Base-by-base conservation (phyloP, 2,888 invertebrate species). In the Stenoptilia bipunctidactyla region DNA sequence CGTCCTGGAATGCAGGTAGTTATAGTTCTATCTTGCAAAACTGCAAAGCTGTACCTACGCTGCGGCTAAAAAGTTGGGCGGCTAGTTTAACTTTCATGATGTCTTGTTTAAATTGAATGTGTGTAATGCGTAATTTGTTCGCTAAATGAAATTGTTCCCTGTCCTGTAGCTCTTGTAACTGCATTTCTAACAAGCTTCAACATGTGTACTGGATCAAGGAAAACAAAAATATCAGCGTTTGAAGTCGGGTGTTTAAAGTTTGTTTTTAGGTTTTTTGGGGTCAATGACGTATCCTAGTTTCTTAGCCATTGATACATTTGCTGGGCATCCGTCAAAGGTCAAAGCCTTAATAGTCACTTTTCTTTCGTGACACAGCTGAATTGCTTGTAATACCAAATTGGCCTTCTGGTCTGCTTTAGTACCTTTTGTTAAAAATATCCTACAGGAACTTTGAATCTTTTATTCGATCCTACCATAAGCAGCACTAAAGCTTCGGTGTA, bases 371-470 rank as follows among this genome's bases (percentile, higher is more conserved):
- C n/a, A 9, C 2, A 30, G 9, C 4, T 10, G n/a, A 4, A 30
- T n/a, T 9, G 6, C 3, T 9, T 25, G 25, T 25, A 6, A 6
- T 8, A 30, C 30, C 3, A 30, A 12, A n/a, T 30, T 12, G 2
- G 30, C 30, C 9, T n/a, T 9, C n/a, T 30, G 30, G 4, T n/a
- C 12, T 10, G 8, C 13, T 10, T 13, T 30, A 1, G 45, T 14
- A n/a, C 47, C 43, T 15, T 48, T 40, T 1, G 40, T 0, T 49
- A 25, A 37, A 51, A 51, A 43, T 44, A 49, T 2, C 36, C 48
- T 0, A 51, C 43, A 1, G 48, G 48, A 3, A 47, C 15, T 34
- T 49, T 49, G n/a, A 34, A 49, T 12, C 10, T 13, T 13, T 33
- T 30, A 38, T 49, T 51, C 2, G 48, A 39, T 1, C 35, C 40